phyloP scores from a whole-genome alignment of 2,113 vertebrate species.

The Aegithalos caudatus region DNA sequence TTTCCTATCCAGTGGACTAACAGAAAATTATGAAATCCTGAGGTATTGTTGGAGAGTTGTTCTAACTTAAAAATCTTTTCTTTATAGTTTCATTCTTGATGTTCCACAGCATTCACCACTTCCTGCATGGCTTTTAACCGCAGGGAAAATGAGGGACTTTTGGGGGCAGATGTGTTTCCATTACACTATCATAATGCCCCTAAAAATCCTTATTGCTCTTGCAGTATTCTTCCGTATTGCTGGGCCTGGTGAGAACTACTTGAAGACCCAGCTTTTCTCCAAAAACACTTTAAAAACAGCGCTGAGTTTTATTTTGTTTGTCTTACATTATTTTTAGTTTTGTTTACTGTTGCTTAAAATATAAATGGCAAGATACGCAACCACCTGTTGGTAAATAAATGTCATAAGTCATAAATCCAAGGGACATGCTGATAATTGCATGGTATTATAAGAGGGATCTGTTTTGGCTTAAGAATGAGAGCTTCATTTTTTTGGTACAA shows the following conservation, averaged over 20 bases:
- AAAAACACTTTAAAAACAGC: neutral
- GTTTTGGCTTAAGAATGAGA: neutral
- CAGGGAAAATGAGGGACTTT: constrained; percentile 97
- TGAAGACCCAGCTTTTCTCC: constrained; percentile 28
- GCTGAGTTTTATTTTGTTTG: neutral
- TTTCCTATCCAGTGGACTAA: neutral
- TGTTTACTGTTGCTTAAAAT: constrained; percentile 60
- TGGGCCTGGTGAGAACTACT: constrained; percentile 28
- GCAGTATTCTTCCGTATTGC: constrained; percentile 80
- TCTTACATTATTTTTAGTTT: constrained; percentile 51
- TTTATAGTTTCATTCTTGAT: constrained; percentile 64
- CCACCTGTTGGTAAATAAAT: constrained; percentile 29
- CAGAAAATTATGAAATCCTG: neutral
- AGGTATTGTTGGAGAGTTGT: constrained; percentile 25
- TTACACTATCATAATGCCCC: constrained; percentile 91
- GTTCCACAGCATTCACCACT: constrained; percentile 46
- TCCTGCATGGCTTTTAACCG: constrained; percentile 72
- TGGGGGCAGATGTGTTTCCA: constrained; percentile 92
- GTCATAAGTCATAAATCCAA: constrained; percentile 49
- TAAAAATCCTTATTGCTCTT: constrained; percentile 97
- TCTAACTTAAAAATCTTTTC: constrained; percentile 61
- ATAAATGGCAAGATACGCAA: constrained; percentile 16
- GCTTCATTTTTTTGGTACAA: constrained; percentile 21
- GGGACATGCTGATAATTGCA: constrained; percentile 3
- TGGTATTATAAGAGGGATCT: neutral